These are phyloP conservation scores for Gandaritis pyraliata DNA, from an alignment of 2,888 invertebrate species.

Conservation along the genomic window DNA sequence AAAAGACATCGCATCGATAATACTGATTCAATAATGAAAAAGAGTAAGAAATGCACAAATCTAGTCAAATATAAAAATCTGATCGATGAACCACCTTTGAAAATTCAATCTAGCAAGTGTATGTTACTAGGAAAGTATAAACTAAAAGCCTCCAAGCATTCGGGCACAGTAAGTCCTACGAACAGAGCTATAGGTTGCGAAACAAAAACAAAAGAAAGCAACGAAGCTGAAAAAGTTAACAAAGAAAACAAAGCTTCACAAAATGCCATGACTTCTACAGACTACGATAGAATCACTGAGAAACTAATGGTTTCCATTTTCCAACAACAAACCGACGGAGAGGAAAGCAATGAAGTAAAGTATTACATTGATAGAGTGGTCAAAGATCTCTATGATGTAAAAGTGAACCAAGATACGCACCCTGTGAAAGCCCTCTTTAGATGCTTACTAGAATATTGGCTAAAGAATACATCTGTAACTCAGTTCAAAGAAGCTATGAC, in stretches of 20 bases:
- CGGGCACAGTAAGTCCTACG: conserved; percentile 21
- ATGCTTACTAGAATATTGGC: conserved; percentile 68
- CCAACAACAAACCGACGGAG: conserved; percentile 43
- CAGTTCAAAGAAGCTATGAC: conserved; percentile 51
- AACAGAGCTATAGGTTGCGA: conserved; percentile 41
- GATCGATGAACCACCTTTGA: conserved; percentile 60
- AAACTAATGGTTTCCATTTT: conserved; percentile 62
- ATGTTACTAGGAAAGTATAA: conserved; percentile 61
- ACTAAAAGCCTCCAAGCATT: conserved; percentile 38
- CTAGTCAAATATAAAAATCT: conserved; percentile 69
- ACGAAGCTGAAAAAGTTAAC: conserved; percentile 49
- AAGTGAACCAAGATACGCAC: conserved; percentile 50
- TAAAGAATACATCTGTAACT: conserved; percentile 56
- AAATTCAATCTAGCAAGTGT: conserved; percentile 57
- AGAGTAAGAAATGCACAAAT: conserved; percentile 72
- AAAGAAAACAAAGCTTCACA: conserved; percentile 51
- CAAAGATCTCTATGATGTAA: conserved; percentile 62
- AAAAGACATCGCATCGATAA: conserved; percentile 40
- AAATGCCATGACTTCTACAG: conserved; percentile 50
- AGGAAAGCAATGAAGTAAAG: conserved; percentile 44
- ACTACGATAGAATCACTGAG: conserved; percentile 63
- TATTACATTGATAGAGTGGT: conserved; percentile 61
- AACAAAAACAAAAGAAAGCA: conserved; percentile 38
- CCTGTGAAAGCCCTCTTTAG: conserved; percentile 67
- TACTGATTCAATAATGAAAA: conserved; percentile 51